Base-by-base conservation (phyloP, 2,797 vertebrate species). In the Anabas testudineus region DNA sequence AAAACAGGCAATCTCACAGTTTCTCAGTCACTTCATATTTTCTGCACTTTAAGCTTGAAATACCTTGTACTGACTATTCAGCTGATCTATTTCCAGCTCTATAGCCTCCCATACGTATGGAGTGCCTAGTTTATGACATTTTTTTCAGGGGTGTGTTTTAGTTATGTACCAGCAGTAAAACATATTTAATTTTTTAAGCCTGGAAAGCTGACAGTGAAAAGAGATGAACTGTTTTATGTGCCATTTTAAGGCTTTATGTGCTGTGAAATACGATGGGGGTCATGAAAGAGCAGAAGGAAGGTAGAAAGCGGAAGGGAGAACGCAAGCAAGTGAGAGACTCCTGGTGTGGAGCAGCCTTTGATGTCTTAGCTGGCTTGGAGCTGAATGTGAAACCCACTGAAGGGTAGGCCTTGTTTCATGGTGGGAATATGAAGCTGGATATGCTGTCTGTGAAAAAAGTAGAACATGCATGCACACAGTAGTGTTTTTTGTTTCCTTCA, bases 181-280 rank as follows among this genome's bases (percentile, higher is more conserved):
- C 92, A 91, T 90, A 92, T 94, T 94, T 90, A 92, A 93, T 93
- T 94, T 89, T 93, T 93, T 89, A 92, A 93, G 87, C 88, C 87
- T 74, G 64, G 86, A 91, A 91, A 93, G 86, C 87, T 81, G 88
- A 92, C 91, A 90, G 88, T 94, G 90, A 94, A 95, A 93, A 91
- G 93, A 93, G 91, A 94, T 94, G 93, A 93, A 90, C 91, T 94
- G 93, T 94, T 95, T 95, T 94, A 95, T 95, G 93, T 93, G 92
- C 90, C 91, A 89, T 94, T 95, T 94, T 94, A 94, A 92, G 92
- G 90, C 90, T 93, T 93, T 94, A 93, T 94, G 93, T 93, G 92
- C 88, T 95, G 92, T 95, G 92, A 94, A 94, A 94, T 92, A 92
- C 68, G 87, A 91, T 79, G 79, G 84, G 81, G 84, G 84, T 89